A percentile compares a stretch with the other conserved stretches of the same genome.
These are phyloP conservation scores for Botia kubotai DNA, from an alignment of 2,797 vertebrate species.

Conservation along the genomic window DNA sequence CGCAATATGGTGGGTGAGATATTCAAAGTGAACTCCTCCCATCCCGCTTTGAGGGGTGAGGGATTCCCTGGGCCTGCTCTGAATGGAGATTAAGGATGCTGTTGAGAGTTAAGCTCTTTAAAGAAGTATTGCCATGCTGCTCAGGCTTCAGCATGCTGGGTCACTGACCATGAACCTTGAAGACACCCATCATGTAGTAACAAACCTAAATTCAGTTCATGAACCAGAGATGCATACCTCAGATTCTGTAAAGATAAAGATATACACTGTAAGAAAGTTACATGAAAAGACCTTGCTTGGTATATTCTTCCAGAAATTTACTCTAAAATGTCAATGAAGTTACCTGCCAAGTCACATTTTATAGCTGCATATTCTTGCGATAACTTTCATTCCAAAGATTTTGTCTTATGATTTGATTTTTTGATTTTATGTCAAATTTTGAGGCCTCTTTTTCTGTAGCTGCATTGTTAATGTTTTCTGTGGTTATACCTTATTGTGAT, in stretches of 20 bases:
- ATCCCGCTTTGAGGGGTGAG: constrained; percentile 63
- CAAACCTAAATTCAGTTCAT: constrained; percentile 25
- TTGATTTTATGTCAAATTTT: no score
- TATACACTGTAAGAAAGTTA: neutral
- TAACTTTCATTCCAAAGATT: no score
- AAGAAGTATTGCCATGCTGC: constrained; percentile 74
- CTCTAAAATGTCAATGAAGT: neutral
- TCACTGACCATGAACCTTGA: constrained; percentile 71
- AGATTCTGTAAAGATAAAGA: neutral
- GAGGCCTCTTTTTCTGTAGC: no score
- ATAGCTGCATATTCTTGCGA: no score
- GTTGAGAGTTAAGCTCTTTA: constrained; percentile 83
- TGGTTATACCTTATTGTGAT: no score
- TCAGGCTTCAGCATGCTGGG: constrained; percentile 78
- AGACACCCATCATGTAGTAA: constrained; percentile 45
- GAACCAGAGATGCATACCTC: constrained; percentile 7
- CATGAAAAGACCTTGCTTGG: neutral
- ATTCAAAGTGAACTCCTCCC: constrained; percentile 8
- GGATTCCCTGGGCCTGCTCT: constrained; percentile 77
- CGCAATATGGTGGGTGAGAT: constrained; percentile 44
- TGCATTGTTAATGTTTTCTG: no score
- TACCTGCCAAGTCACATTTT: no score
- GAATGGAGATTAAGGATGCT: constrained; percentile 83
- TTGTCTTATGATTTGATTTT: no score
- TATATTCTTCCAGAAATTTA: neutral